Evolutionary conservation across 2,797 vertebrate species (phyloP), one percentile per base, ranked within the genome.

Genomic region (Platyrinchus mystaceus): DNA sequence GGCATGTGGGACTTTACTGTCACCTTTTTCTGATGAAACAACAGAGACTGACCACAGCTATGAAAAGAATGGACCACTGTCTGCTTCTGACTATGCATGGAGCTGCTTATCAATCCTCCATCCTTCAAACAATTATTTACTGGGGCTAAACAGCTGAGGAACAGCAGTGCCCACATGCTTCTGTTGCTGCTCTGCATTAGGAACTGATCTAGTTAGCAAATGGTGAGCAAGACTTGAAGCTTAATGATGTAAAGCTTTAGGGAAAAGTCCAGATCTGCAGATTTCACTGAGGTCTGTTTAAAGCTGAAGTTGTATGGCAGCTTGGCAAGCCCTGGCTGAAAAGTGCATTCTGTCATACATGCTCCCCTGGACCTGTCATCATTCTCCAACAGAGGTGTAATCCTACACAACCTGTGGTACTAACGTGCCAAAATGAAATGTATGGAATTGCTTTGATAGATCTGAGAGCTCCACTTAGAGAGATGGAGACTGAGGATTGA

Each of bases 391-490:
- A 41, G 36, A 67, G 27, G 14, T 8, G 3, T 17, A 34, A 28
- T 64, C 30, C 68, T 28, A 34, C 7, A 36, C 17, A 53, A 14
- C 47, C 41, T 67, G 47, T 0, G 1, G 24, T 4, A 32, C 60
- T 55, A 8, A 62, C 1, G 8, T 17, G 8, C 9, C 1, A 1
- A 68, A 81, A 30, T 1, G 0, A 71, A 78, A 86, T 0, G 0
- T 18, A 60, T 9, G 23, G 52, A 63, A 27, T 50, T 93, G 34
- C 7, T 9, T 27, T 39, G 36, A 44, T 20, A 66, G 34, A 10
- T 52, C 39, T 53, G 34, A 60, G 63, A 34, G 7, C 11, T 76
- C 17, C 21, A 13, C 34, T 68, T 52, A 39, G 14, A 4, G 1
- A 81, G 32, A 71, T 12, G 68, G 47, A 85, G 21, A 23, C 27